Percentiles rank a stretch among this genome's conserved stretches.
Evolutionary conservation across 2,113 vertebrate species (phyloP).

Genomic region (Dermatemys mawii): DNA sequence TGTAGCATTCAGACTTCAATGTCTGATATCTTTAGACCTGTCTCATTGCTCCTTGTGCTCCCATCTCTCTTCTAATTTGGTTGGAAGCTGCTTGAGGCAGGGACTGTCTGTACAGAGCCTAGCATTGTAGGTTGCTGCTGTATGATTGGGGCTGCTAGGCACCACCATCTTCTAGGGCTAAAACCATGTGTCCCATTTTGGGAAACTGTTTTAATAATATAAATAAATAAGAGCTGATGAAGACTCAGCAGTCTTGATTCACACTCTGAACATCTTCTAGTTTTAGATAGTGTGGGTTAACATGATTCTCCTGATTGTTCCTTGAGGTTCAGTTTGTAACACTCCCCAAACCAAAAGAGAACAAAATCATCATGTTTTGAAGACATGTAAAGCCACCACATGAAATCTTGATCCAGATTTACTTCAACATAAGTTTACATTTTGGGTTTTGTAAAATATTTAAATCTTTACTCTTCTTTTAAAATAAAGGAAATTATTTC

Average conservation of each 20-base stretch:
- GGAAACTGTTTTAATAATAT: background rate
- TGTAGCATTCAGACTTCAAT: background rate
- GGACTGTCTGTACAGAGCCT: background rate
- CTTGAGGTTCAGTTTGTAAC: background rate
- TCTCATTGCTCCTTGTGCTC: background rate
- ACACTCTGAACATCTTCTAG: background rate
- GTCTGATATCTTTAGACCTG: background rate
- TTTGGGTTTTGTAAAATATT: background rate
- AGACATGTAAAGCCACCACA: background rate
- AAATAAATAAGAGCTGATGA: background rate
- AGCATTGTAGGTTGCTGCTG: background rate
- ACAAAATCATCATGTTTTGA: background rate
- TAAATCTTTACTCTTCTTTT: background rate
- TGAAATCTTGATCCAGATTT: background rate
- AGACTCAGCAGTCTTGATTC: background rate
- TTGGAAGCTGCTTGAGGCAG: background rate
- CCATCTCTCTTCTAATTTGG: background rate
- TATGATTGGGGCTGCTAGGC: background rate
- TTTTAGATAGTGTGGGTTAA: background rate
- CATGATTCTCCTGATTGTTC: background rate
- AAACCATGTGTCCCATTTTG: background rate
- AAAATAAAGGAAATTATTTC: background rate
- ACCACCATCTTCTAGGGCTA: background rate
- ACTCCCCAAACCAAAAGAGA: background rate
- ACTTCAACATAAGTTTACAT: background rate